Evolutionary conservation across 2,797 vertebrate genomes (phyloP).

Genomic region (Pogonophryne albipinna): DNA sequence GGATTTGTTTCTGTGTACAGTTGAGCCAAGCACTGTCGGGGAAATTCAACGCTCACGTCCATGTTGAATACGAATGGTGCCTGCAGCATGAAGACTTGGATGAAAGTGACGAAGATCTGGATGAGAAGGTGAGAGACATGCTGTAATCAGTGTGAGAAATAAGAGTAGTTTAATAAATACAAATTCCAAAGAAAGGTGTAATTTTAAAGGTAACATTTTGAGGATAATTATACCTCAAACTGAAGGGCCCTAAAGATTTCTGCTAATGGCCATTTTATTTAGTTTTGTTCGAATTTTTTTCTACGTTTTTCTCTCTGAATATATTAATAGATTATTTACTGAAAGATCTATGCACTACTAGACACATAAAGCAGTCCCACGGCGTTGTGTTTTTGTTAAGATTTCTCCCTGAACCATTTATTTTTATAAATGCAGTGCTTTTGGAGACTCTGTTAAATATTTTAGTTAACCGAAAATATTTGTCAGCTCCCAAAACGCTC

Average conservation of each 20-base stretch:
- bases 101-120: constrained; percentile 97
- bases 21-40: constrained; percentile 94
- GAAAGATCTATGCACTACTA: neutral
- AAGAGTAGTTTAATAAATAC: neutral
- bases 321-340: neutral
- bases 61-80: constrained; percentile 99
- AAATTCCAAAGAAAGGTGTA: neutral
- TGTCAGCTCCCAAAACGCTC: neutral
- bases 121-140: constrained; percentile 88
- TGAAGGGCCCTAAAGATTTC: neutral
- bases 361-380: fast-evolving
- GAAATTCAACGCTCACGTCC: constrained; percentile 96
- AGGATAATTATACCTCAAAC: neutral
- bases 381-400: no score
- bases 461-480: neutral
- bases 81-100: constrained; percentile 96
- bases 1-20: constrained; percentile 74
- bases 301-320: no score
- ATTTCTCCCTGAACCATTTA: neutral
- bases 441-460: neutral
- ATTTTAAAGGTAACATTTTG: neutral
- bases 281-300: neutral
- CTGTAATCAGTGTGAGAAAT: neutral
- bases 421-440: neutral
- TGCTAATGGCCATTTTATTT: neutral